Conservation (phyloP, 2,113 vertebrate genomes). For the Eclectus roratus region DNA sequence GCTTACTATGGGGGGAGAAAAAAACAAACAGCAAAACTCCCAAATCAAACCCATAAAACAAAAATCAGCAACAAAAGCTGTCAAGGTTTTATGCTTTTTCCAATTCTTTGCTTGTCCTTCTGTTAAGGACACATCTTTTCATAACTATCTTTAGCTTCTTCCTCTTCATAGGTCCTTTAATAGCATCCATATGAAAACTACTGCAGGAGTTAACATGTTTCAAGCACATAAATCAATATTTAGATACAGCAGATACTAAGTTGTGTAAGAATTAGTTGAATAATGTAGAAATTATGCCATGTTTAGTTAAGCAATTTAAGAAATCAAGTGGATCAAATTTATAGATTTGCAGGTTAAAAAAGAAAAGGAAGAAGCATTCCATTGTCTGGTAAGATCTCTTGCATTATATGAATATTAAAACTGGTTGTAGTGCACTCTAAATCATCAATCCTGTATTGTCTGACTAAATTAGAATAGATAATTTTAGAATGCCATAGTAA, state of each 20-base stretch:
- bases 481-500: not conserved
- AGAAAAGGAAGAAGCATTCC: not conserved
- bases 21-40: fast-evolving
- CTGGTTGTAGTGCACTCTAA: not conserved
- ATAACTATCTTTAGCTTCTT: not conserved
- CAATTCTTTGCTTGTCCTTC: not conserved
- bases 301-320: not conserved
- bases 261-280: not conserved
- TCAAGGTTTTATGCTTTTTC: not conserved
- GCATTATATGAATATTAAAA: not conserved
- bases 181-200: not conserved
- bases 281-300: not conserved
- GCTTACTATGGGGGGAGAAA: not conserved
- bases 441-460: not conserved
- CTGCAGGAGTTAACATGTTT: not conserved
- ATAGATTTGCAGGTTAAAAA: not conserved
- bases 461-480: not conserved
- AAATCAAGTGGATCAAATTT: not conserved
- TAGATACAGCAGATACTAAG: not conserved
- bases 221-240: not conserved
- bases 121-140: not conserved
- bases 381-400: not conserved
- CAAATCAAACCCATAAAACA: not conserved
- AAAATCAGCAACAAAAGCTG: not conserved
- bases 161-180: not conserved